Base-by-base conservation (phyloP, 2,113 vertebrate genomes). In the Axis porcinus region DNA sequence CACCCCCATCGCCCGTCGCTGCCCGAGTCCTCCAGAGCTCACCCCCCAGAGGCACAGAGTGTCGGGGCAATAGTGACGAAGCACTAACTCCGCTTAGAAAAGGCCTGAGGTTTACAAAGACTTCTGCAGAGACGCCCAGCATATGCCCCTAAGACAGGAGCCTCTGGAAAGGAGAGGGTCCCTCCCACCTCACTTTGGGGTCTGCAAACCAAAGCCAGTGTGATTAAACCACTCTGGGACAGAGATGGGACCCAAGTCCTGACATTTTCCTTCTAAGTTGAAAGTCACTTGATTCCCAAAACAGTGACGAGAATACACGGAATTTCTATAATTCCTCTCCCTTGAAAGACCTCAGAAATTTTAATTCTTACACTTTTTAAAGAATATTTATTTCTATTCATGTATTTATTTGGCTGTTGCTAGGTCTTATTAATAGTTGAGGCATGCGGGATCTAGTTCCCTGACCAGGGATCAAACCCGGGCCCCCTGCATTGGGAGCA, bases 331-430 rank as follows among this genome's bases (percentile, higher is more conserved):
- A 25, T 82, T 47, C 8, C 2, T 30, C 50, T 87, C 62, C 55
- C 87, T 64, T 64, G 43, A 90, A 96, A 93, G 54, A 33, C 9
- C 52, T 54, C 13, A 47, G 54, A 64, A 55, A 55, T 86, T 89
- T 94, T 28, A 60, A 36, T 43, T 70, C 16, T 81, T 52, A 52
- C 40, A 76, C 47, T 79, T 78, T 45, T 28, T 5, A 14, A 76
- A 50, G 47, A 50, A 76, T 47, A 30, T 30, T 79, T 76, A 27
- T 47, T 79, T 79, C 23, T 79, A 74, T 25, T 74, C 67, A 74
- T 25, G n/a, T 30, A 5, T 47, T 30, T 47, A 47, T 79, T 79
- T 47, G 43, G 27, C 27, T 47, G 27, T 28, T 78, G 13, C 76
- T 30, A 47, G 43, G 76, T 47, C 76, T 45, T 47, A 40, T 70